phyloP scores from a whole-genome alignment of 2,797 vertebrate genomes.

The Tokudaia muenninki region DNA sequence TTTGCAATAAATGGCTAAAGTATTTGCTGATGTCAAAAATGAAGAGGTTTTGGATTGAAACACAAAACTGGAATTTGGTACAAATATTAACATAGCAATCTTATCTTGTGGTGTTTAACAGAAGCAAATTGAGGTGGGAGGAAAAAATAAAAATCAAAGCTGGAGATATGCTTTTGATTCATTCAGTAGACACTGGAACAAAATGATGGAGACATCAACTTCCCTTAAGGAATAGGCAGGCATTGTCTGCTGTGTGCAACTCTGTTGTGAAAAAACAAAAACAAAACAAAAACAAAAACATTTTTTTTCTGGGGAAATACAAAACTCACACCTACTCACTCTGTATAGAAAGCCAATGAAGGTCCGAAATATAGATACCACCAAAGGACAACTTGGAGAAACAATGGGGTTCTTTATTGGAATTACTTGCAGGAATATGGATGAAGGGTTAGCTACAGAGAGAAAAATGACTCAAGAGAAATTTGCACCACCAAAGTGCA shows the following conservation, averaged over 20 bases:
- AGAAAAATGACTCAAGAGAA: neutral
- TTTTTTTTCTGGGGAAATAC: neutral
- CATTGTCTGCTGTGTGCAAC: neutral
- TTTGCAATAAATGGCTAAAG: neutral
- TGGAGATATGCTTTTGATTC: neutral
- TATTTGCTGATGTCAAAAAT: neutral
- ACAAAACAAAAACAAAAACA: no score
- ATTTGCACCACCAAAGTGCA: neutral
- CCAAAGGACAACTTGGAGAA: neutral
- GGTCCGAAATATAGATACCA: neutral
- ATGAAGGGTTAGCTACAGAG: neutral
- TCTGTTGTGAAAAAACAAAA: no score
- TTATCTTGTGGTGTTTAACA: neutral
- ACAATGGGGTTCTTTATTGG: neutral
- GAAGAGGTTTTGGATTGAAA: neutral
- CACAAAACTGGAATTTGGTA: neutral
- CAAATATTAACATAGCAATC: neutral
- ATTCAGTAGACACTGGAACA: neutral
- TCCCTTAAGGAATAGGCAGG: neutral
- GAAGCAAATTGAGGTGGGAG: neutral
- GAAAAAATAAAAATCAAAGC: neutral
- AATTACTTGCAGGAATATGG: neutral
- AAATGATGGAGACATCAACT: neutral
- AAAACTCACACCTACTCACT: no score
- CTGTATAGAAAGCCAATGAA: neutral